Base-by-base conservation (phyloP, 2,797 vertebrate genomes). In the Cheirogaleus major region DNA sequence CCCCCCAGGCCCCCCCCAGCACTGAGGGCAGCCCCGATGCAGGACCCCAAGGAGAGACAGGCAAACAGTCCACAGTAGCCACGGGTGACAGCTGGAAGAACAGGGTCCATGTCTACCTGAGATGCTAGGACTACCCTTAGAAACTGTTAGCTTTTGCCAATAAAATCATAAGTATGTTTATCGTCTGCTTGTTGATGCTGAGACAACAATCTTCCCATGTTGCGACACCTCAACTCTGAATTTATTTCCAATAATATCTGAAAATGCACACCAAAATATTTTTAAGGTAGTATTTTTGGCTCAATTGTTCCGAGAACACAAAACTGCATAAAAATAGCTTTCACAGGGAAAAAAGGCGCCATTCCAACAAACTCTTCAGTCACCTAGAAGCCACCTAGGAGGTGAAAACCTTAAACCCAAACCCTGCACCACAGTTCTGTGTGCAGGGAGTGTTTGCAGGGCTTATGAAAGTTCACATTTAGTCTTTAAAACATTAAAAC, bases 51-150 rank as follows among this genome's bases (percentile, higher is more conserved):
- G 22, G 12, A 52, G 30, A 41, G 35, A 23, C 25, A 70, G 50
- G 15, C 23, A 55, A 35, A 48, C 27, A 9, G 12, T 43, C 2
- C 23, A 65, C 3, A 1, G 32, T 22, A 67, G 38, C 48, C 3
- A 23, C 10, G 12, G 10, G 32, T 7, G 13, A 14, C 0, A 1
- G 85, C 18, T 22, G 15, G 10, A 73, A 20, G 38, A 18, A 11
- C 18, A 25, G 20, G 61, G 10, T 32, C 63, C 18, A 27, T 0
- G 6, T 76, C 63, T 6, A 30, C 32, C 20, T n/a, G 32, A 4
- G 22, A 38, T 22, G n/a, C 30, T 9, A 35, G 35, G 5, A 59
- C 65, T 45, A 4, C 18, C 22, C 17, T 61, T 12, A 38, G n/a
- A 83, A 70, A 52, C 52, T 0, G 3, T 12, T 9, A 30, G 82